Conservation (phyloP, 2,797 vertebrate genomes). For the Tarsius wallacei region DNA sequence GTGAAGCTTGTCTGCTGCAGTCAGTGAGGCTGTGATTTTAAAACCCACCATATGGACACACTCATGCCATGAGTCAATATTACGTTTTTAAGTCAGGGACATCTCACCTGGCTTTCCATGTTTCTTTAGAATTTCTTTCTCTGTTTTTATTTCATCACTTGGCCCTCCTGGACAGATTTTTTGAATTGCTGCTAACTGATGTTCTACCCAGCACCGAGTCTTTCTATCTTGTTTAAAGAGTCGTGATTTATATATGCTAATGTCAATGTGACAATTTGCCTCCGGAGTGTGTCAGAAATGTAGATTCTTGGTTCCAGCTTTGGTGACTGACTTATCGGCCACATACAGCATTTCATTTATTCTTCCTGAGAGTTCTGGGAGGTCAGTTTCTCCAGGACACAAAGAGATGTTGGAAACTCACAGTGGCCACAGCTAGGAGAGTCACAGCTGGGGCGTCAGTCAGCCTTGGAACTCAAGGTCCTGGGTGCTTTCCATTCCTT, state of each 20-base stretch:
- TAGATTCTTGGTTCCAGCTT: not conserved
- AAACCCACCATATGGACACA: not conserved
- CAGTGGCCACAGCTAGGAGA: not conserved
- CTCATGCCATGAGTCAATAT: rapidly evolving
- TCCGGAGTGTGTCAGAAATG: not conserved
- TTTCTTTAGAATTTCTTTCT: not conserved
- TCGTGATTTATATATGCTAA: not conserved
- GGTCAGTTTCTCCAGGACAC: not conserved
- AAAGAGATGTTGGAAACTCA: not conserved
- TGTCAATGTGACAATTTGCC: too few relatives aligned
- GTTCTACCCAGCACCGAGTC: not conserved
- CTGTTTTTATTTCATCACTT: not conserved
- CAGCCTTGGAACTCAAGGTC: not conserved
- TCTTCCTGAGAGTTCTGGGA: not conserved
- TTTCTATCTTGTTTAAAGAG: not conserved
- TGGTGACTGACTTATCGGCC: not conserved
- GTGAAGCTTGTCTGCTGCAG: rapidly evolving
- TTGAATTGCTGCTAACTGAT: not conserved
- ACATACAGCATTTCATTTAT: not conserved
- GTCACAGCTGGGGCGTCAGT: rapidly evolving
- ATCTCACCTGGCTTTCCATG: not conserved
- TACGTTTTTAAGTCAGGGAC: not conserved
- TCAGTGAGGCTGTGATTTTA: not conserved
- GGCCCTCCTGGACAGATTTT: not conserved
- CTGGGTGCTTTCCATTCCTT: not conserved